These are phyloP conservation scores for Meghimatium bilineatum DNA, from an alignment of 2,888 invertebrate genomes.

Conservation along the genomic window DNA sequence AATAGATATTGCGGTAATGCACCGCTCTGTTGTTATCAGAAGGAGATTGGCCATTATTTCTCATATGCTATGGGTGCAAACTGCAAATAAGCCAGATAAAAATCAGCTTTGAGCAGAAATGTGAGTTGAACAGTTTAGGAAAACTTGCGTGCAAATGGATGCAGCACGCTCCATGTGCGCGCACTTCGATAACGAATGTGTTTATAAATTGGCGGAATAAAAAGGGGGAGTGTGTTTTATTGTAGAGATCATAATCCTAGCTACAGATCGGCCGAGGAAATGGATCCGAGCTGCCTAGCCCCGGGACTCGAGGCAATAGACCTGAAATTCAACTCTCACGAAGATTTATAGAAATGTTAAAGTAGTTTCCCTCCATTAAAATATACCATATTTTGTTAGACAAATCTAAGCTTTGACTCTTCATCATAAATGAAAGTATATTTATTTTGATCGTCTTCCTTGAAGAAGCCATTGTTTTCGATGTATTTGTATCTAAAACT, in stretches of 20 bases:
- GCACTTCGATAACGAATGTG: constrained; percentile 28
- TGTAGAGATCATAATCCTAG: not conserved
- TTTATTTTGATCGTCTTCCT: no score
- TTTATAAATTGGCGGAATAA: constrained; percentile 34
- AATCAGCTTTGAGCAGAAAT: not conserved
- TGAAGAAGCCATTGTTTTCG: no score
- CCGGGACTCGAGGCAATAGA: not conserved
- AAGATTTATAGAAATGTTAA: not conserved
- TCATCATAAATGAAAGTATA: not conserved
- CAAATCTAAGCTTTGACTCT: not conserved
- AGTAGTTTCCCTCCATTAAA: constrained; percentile 2
- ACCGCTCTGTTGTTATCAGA: not conserved
- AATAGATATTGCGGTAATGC: not conserved
- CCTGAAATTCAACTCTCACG: constrained; percentile 14
- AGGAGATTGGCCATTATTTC: not conserved
- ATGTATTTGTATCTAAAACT: no score
- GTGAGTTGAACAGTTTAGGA: constrained; percentile 11
- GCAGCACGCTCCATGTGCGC: not conserved
- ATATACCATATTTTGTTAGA: not conserved
- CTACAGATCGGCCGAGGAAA: not conserved
- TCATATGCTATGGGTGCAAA: not conserved
- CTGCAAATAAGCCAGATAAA: not conserved
- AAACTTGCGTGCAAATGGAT: not conserved
- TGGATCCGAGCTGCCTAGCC: constrained; percentile 9
- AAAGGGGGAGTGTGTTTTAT: constrained; percentile 30